A percentile compares a stretch with the other conserved stretches of the same genome.
Conservation (phyloP, 2,888 invertebrate species). For the Trachelus iudaicus region DNA sequence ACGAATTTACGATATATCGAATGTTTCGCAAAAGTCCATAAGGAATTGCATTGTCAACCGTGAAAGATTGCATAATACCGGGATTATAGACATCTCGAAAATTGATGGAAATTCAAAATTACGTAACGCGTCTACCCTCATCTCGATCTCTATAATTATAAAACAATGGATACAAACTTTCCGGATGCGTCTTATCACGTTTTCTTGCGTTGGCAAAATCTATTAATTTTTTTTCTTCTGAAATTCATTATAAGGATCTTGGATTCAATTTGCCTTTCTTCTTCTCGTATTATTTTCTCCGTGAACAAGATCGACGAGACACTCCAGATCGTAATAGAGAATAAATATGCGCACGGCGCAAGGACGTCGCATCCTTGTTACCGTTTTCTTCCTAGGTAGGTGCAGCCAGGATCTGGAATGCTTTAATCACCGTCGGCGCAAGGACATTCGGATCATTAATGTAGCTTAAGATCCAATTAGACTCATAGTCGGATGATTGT, state of each 20-base stretch:
- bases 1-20: neutral
- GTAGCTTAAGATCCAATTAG: constrained; percentile 29
- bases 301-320: neutral
- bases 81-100: neutral
- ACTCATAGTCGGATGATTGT: constrained; percentile 19
- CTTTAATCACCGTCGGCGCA: constrained; percentile 41
- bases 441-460: constrained; percentile 54
- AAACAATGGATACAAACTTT: neutral
- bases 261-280: neutral
- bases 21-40: neutral
- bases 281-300: neutral
- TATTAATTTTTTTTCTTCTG: neutral
- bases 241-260: neutral
- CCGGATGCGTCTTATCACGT: neutral
- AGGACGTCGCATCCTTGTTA: constrained; percentile 55
- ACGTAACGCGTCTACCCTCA: neutral
- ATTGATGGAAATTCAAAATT: neutral
- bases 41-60: neutral
- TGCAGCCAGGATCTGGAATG: constrained; percentile 44
- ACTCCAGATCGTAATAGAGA: neutral
- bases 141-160: neutral
- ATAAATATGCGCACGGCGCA: constrained; percentile 26
- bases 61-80: neutral
- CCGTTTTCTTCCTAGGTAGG: constrained; percentile 46
- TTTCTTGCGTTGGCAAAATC: neutral